Conservation (phyloP, 2,113 vertebrate species). For the Choloepus hoffmanni region DNA sequence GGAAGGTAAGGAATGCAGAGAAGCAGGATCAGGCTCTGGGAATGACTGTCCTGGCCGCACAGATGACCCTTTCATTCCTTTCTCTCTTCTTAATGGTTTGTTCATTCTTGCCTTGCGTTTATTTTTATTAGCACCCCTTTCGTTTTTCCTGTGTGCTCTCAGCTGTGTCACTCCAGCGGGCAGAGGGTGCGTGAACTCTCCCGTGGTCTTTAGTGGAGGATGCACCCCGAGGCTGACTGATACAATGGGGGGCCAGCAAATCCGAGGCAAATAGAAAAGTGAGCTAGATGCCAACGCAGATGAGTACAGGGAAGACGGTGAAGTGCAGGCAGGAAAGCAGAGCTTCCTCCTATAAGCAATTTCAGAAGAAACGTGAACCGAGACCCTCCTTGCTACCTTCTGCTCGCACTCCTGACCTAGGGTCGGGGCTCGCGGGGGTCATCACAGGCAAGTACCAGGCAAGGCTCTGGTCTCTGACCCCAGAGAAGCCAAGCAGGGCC, state of each 20-base stretch:
- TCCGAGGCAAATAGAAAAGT: not conserved
- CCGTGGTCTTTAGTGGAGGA: accelerated
- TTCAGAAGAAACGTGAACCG: not conserved
- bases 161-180: not conserved
- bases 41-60: no score
- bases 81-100: not conserved
- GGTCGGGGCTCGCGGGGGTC: not conserved
- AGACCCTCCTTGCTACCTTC: accelerated
- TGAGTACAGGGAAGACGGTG: not conserved
- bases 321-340: not conserved
- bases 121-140: not conserved
- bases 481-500: not conserved
- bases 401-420: no score
- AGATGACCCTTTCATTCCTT: not conserved
- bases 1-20: accelerated
- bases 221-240: not conserved
- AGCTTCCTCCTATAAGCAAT: accelerated
- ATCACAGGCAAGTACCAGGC: not conserved
- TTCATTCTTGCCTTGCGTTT: not conserved
- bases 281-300: not conserved
- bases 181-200: not conserved
- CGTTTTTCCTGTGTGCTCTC: not conserved
- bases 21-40: not conserved
- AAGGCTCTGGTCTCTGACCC: not conserved
- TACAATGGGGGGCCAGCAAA: not conserved